Percentiles rank a stretch among this genome's conserved stretches.
Conservation (phyloP, 2,797 vertebrate genomes). For the Schizothorax lantsangensis region DNA sequence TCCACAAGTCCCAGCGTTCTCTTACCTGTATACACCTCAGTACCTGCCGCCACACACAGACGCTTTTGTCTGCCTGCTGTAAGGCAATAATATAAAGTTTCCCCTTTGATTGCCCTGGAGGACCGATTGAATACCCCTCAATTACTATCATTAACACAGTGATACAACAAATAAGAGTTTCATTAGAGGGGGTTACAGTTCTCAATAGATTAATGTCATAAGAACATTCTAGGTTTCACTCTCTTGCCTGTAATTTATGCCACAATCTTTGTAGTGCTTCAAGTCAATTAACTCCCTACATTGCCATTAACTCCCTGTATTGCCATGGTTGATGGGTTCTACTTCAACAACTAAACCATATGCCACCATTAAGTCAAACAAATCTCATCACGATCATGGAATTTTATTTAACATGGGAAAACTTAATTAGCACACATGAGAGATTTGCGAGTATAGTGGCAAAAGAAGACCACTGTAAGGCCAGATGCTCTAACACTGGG, state of each 20-base stretch:
- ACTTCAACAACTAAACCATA: slow-evolving; percentile 44
- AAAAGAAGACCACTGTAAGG: background rate
- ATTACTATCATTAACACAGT: slow-evolving; percentile 28
- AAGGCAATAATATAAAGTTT: slow-evolving; percentile 12
- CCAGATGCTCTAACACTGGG: background rate
- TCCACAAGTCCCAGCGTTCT: slow-evolving; percentile 8
- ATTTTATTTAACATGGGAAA: slow-evolving; percentile 48
- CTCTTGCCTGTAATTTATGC: slow-evolving; percentile 30
- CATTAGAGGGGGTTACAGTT: slow-evolving; percentile 4
- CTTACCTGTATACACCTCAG: background rate
- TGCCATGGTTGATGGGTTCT: slow-evolving; percentile 23
- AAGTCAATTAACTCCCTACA: slow-evolving; percentile 26
- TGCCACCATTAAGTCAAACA: slow-evolving; percentile 24
- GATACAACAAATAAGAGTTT: slow-evolving; percentile 27
- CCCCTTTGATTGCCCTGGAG: slow-evolving; percentile 4
- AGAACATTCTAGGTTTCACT: slow-evolving; percentile 9
- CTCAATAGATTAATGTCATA: slow-evolving; percentile 46
- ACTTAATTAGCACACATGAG: slow-evolving; percentile 31
- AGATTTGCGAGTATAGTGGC: slow-evolving; percentile 1
- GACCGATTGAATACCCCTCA: slow-evolving; percentile 1
- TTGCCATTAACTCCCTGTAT: slow-evolving; percentile 38
- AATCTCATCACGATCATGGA: slow-evolving; percentile 18
- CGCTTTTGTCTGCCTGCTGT: background rate
- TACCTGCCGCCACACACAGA: background rate
- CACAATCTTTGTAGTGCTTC: slow-evolving; percentile 4